phyloP scores from a whole-genome alignment of 2,888 invertebrate genomes.

The Chloroclystis v-ata region DNA sequence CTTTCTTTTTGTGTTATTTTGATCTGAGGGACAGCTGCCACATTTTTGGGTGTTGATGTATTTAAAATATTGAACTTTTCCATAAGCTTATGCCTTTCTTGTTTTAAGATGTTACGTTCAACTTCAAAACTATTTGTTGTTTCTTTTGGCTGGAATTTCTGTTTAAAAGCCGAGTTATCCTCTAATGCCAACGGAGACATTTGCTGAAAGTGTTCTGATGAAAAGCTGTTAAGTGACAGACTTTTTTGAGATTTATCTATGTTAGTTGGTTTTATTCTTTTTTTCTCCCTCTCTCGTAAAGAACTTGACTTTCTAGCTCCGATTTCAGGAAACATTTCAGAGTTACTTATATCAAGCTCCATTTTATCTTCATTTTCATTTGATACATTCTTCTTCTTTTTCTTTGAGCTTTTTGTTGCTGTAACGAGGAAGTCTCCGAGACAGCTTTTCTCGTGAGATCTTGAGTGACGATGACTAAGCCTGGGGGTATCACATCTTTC shows the following conservation, averaged over 20 bases:
- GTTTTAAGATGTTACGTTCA: conserved; percentile 64
- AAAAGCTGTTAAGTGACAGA: conserved; percentile 58
- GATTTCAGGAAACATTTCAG: conserved; percentile 66
- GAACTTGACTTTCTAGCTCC: conserved; percentile 61
- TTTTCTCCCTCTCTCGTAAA: conserved; percentile 52
- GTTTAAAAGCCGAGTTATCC: conserved; percentile 62
- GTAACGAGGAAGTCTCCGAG: conserved; percentile 59
- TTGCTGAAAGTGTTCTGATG: conserved; percentile 55
- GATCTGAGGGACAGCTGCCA: conserved; percentile 45
- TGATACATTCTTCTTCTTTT: conserved; percentile 51
- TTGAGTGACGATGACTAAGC: conserved; percentile 49
- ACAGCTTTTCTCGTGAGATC: conserved; percentile 59
- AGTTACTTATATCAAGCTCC: conserved; percentile 60
- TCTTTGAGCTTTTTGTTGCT: conserved; percentile 53
- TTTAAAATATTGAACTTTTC: conserved; percentile 68
- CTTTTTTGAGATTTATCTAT: conserved; percentile 59
- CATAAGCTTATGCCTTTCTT: conserved; percentile 66
- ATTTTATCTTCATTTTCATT: conserved; percentile 50
- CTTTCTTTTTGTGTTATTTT: conserved; percentile 55
- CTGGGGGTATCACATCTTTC: conserved; percentile 66
- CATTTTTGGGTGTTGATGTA: conserved; percentile 46
- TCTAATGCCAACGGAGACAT: conserved; percentile 49
- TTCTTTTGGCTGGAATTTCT: conserved; percentile 53
- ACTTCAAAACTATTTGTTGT: conserved; percentile 52
- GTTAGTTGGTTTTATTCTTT: conserved; percentile 76